Conservation (phyloP, 2,113 vertebrate species). For the cat (Felis catus) region F.catus_Fca126_mat1.0 CM031416.1:26424001-26424500, state of each 20-base stretch:
- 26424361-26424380: not conserved
- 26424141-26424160: too few relatives aligned
- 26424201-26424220: too few relatives aligned
- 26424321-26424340: not conserved
- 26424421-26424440: not conserved
- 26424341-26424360: not conserved
- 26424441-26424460: too few relatives aligned
- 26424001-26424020: too few relatives aligned
- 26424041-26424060: too few relatives aligned
- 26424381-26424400: not conserved
- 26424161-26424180: too few relatives aligned
- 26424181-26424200: too few relatives aligned
- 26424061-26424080: too few relatives aligned
- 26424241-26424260: not conserved
- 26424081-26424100: too few relatives aligned
- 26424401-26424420: not conserved
- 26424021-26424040: too few relatives aligned
- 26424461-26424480: not conserved
- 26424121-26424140: too few relatives aligned
- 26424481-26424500: not conserved
- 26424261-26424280: not conserved
- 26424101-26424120: too few relatives aligned
- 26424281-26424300: not conserved
- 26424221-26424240: not conserved
- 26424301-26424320: not conserved